Percentiles rank a stretch among this genome's conserved stretches.
Evolutionary conservation across 2,113 vertebrate genomes (phyloP).

Genomic region (Poecile atricapillus): DNA sequence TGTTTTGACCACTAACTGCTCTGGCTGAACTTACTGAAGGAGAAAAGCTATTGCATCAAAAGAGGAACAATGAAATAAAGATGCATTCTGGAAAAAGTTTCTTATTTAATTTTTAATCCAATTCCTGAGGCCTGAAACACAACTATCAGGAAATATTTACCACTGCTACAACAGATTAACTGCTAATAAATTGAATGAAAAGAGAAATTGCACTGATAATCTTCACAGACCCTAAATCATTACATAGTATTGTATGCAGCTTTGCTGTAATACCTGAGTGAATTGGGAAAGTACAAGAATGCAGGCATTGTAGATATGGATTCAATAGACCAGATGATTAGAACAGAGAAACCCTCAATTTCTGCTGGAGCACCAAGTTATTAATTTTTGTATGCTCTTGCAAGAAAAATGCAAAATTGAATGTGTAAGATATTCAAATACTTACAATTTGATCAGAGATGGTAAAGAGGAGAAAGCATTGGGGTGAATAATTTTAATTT

Average conservation of each 20-base stretch:
- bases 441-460: conserved; percentile 92
- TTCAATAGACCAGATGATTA: neutral
- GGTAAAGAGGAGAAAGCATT: conserved; percentile 86
- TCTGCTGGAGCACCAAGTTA: neutral
- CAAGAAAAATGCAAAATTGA: neutral
- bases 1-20: neutral
- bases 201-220: neutral
- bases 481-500: conserved; percentile 78
- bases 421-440: conserved; percentile 35
- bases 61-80: neutral
- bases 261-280: neutral
- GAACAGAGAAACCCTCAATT: neutral
- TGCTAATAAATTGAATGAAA: neutral
- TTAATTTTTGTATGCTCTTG: neutral
- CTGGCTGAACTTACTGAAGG: neutral
- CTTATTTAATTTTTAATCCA: neutral
- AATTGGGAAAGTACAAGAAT: neutral
- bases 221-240: neutral
- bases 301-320: neutral
- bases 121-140: neutral
- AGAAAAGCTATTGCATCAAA: neutral
- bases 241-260: neutral
- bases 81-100: neutral
- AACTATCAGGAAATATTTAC: neutral
- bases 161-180: neutral